Percentiles rank a stretch among this genome's conserved stretches.
Evolutionary conservation across 2,797 vertebrate genomes (phyloP).

Genomic region (Nothura maculosa): DNA sequence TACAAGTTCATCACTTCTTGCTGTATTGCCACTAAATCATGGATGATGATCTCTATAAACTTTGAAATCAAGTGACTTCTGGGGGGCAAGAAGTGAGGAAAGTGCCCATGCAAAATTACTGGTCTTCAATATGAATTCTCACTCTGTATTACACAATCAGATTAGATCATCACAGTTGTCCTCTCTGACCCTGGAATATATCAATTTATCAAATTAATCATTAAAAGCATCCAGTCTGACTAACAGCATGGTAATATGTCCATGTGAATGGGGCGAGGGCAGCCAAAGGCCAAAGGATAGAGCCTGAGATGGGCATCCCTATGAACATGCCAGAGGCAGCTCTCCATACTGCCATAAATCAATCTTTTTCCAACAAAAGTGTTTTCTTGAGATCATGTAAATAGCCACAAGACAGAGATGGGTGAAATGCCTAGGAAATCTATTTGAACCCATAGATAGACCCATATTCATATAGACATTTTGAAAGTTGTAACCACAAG

Average conservation of each 20-base stretch:
- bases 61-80: not conserved
- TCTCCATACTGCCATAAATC: not conserved
- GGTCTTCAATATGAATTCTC: not conserved
- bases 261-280: not conserved
- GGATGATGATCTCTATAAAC: not conserved
- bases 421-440: not conserved
- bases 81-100: not conserved
- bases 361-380: not conserved
- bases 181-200: not conserved
- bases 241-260: not conserved
- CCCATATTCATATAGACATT: constrained; percentile 1
- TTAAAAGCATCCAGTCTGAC: not conserved
- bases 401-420: not conserved
- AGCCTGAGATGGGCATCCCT: fast-evolving
- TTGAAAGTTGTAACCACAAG: constrained; percentile 50
- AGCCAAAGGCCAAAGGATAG: not conserved
- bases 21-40: not conserved
- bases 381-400: not conserved
- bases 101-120: fast-evolving
- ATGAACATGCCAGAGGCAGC: fast-evolving
- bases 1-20: not conserved
- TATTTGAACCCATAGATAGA: not conserved
- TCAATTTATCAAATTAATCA: not conserved
- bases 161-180: not conserved
- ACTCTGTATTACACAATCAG: not conserved